A percentile compares a stretch with the other conserved stretches of the same genome.
Evolutionary conservation across 2,797 vertebrate species (phyloP).

Genomic region (Lateolabrax maculatus): DNA sequence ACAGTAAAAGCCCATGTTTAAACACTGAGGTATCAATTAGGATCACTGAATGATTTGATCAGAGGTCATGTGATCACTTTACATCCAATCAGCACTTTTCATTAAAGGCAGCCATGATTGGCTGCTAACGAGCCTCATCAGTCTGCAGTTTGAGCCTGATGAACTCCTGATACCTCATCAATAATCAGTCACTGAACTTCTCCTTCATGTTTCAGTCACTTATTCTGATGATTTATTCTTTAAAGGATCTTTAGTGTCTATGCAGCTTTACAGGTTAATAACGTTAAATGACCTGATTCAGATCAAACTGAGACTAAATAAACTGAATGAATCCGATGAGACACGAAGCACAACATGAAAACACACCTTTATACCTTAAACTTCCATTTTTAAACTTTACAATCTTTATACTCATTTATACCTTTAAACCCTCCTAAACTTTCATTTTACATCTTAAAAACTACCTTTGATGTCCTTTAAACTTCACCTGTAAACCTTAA

Average conservation of each 20-base stretch:
- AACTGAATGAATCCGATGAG: not conserved
- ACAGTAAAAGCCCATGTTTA: no score
- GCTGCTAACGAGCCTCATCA: slow-evolving; percentile 6
- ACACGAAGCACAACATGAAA: not conserved
- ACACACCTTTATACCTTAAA: no score
- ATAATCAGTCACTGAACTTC: not conserved
- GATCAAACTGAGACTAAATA: not conserved
- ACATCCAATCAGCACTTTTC: not conserved
- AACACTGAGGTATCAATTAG: not conserved
- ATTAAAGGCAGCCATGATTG: slow-evolving; percentile 12
- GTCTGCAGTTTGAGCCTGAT: not conserved
- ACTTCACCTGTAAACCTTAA: no score
- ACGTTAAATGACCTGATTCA: not conserved
- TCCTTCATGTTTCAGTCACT: no score
- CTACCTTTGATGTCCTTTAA: no score
- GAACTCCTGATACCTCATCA: not conserved
- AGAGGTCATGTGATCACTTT: slow-evolving; percentile 21
- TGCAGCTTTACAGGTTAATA: not conserved
- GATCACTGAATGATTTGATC: slow-evolving; percentile 12
- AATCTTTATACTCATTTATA: no score
- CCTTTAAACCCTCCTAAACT: no score
- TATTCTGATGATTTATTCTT: no score
- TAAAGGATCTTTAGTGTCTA: not conserved
- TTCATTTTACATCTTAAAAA: no score
- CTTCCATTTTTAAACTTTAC: no score